phyloP scores from a whole-genome alignment of 2,113 vertebrate species.

The Megaptera novaeangliae region DNA sequence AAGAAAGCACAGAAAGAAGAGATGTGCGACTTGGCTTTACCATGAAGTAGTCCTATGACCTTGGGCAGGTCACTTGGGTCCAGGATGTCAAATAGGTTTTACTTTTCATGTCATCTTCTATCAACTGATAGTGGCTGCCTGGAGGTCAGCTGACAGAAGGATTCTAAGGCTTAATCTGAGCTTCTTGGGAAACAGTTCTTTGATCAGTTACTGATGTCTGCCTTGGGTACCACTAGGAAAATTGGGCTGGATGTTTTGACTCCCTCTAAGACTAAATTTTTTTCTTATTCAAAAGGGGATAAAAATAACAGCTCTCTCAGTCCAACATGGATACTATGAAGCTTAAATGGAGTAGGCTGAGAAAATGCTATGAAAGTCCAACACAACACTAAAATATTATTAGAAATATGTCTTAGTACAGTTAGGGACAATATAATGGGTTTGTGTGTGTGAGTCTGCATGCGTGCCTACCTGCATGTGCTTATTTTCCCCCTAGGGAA shows the following conservation, averaged over 20 bases:
- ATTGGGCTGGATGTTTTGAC: not conserved
- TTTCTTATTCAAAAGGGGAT: not conserved
- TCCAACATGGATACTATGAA: not conserved
- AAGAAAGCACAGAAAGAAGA: not conserved
- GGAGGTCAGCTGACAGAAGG: not conserved
- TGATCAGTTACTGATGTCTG: slow-evolving; percentile 29
- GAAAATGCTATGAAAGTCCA: not conserved
- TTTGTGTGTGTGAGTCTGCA: not conserved
- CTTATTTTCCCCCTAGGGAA: not conserved
- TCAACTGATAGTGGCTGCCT: not conserved
- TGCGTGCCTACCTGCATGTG: not conserved
- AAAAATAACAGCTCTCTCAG: slow-evolving; percentile 19
- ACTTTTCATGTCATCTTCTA: not conserved
- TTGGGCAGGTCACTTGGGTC: not conserved
- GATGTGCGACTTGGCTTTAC: not conserved
- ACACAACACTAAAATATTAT: not conserved
- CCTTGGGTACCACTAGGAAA: not conserved
- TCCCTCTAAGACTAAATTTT: not conserved
- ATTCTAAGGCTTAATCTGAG: slow-evolving; percentile 17
- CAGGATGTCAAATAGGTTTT: not conserved
- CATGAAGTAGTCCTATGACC: not conserved
- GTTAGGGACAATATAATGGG: not conserved
- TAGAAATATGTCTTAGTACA: not conserved
- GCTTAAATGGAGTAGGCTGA: slow-evolving; percentile 1
- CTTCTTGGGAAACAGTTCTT: not conserved